phyloP scores from a whole-genome alignment of 2,888 invertebrate genomes.

The Cataglyphis altisquamis region DNA sequence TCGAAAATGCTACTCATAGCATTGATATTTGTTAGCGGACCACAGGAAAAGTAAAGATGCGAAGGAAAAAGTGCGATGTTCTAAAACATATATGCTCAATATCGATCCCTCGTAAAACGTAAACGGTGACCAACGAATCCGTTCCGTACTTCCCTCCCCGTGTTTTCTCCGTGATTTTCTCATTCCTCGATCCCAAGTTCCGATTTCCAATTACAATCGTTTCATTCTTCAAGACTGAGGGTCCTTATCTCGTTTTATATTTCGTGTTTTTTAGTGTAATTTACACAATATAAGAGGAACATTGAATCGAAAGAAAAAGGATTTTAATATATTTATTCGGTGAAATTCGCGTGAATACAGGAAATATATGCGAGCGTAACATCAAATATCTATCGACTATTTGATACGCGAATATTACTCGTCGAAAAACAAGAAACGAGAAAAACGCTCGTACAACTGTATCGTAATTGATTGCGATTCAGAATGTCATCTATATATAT shows the following conservation, averaged over 20 bases:
- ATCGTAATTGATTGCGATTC: neutral
- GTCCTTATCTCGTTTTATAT: slow-evolving; percentile 71
- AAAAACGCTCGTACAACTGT: neutral
- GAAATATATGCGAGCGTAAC: slow-evolving; percentile 58
- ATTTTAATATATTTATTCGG: slow-evolving; percentile 40
- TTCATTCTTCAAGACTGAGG: slow-evolving; percentile 77
- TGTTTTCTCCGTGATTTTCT: slow-evolving; percentile 19
- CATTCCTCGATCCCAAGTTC: slow-evolving; percentile 40
- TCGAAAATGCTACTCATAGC: slow-evolving; percentile 8
- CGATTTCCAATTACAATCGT: slow-evolving; percentile 55
- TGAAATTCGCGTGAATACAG: slow-evolving; percentile 60
- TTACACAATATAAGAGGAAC: slow-evolving; percentile 15
- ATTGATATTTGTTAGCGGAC: slow-evolving; percentile 26
- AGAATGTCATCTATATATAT: neutral
- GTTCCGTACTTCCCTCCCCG: slow-evolving; percentile 13
- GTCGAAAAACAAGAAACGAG: slow-evolving; percentile 2
- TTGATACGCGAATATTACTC: slow-evolving; percentile 52
- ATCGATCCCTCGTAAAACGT: slow-evolving; percentile 43
- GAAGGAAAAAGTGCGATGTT: slow-evolving; percentile 56
- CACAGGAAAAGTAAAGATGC: slow-evolving; percentile 21
- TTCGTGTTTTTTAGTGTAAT: slow-evolving; percentile 54
- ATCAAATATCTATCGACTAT: slow-evolving; percentile 65
- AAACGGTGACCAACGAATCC: slow-evolving; percentile 45
- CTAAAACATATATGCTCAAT: slow-evolving; percentile 62
- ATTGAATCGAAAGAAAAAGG: neutral